Evolutionary conservation across 2,797 vertebrate species (phyloP).

Genomic region (Enteromius mattozi): DNA sequence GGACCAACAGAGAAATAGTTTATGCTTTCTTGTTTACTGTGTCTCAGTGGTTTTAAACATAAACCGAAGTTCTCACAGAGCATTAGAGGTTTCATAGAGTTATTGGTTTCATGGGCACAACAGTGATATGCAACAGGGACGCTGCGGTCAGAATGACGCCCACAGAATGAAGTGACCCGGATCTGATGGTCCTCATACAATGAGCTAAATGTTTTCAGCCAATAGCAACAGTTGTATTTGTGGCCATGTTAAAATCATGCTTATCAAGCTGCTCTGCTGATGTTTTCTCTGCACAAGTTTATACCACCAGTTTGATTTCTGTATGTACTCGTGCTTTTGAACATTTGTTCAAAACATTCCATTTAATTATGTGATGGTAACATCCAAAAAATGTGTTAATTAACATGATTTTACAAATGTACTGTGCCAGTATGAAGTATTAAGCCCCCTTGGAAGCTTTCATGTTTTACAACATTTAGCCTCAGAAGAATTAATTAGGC

Average conservation of each 20-base stretch:
- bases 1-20: constrained; percentile 25
- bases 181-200: constrained; percentile 37
- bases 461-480: constrained; percentile 9
- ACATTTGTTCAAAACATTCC: neutral
- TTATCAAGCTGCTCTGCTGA: constrained; percentile 14
- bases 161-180: constrained; percentile 21
- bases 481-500: neutral
- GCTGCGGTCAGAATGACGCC: constrained; percentile 19
- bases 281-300: constrained; percentile 28
- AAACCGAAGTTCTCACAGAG: constrained; percentile 18
- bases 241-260: constrained; percentile 30
- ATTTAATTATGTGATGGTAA: neutral
- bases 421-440: neutral
- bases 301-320: neutral
- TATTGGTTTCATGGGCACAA: constrained; percentile 14
- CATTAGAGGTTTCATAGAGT: neutral
- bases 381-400: neutral
- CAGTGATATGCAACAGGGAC: neutral
- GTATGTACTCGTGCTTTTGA: neutral
- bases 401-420: neutral
- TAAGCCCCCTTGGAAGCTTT: neutral
- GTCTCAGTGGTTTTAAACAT: constrained; percentile 23
- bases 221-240: constrained; percentile 40
- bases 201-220: constrained; percentile 54
- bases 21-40: constrained; percentile 43